phyloP scores from a whole-genome alignment of 2,113 vertebrate genomes.

The Rostratula benghalensis region DNA sequence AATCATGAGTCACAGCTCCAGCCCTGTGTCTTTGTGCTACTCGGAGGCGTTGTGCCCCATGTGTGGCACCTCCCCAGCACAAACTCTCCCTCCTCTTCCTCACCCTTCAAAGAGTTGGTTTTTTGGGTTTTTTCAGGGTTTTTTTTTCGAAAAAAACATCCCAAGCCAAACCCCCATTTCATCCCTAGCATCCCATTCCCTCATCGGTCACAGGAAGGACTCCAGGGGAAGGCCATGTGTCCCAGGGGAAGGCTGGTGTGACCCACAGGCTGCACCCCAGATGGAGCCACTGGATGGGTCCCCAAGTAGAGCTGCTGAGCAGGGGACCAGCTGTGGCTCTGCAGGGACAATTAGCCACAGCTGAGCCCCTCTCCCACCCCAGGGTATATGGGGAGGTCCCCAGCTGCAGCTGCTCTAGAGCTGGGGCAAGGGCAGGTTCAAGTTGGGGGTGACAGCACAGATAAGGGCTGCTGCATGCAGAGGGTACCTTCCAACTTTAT shows the following conservation, averaged over 20 bases:
- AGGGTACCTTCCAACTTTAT: neutral
- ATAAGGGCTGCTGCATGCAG: neutral
- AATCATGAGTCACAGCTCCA: slow-evolving; percentile 7
- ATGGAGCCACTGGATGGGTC: neutral
- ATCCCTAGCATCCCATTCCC: neutral
- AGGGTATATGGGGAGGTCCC: neutral
- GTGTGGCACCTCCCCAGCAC: neutral
- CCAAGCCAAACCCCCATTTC: neutral
- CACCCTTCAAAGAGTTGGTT: neutral
- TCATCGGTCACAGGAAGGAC: neutral
- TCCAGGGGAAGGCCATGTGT: accelerated
- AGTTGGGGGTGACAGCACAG: no score
- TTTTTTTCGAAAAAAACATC: neutral
- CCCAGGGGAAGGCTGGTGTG: neutral
- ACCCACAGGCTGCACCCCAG: accelerated
- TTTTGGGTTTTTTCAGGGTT: no score
- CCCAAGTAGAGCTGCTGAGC: neutral
- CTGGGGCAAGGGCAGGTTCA: neutral
- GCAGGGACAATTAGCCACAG: accelerated
- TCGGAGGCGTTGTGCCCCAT: neutral
- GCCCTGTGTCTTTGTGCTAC: neutral
- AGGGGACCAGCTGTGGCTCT: neutral
- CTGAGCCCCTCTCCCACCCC: neutral
- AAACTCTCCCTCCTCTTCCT: neutral
- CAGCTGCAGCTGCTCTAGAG: accelerated